A percentile compares a stretch with the other conserved stretches of the same genome.
Conservation (phyloP, 2,888 invertebrate species). For the Arrhopalites spinosus region DNA sequence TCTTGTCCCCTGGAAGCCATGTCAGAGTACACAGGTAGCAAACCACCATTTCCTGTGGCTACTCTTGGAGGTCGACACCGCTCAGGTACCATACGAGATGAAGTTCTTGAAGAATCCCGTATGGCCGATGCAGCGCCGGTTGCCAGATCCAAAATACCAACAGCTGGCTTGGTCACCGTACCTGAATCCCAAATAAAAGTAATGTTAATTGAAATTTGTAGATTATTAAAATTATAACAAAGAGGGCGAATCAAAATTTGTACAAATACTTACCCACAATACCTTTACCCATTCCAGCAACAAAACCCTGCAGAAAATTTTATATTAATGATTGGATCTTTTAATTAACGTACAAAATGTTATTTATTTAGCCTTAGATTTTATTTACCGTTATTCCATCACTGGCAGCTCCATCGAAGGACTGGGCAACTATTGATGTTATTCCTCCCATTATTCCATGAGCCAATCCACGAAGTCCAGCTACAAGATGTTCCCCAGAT, state of each 20-base stretch:
- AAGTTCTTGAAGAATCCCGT: constrained; percentile 69
- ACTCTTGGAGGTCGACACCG: constrained; percentile 75
- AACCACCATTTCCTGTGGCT: constrained; percentile 77
- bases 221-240: no score
- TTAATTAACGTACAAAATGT: no score
- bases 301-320: constrained; percentile 73
- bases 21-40: constrained; percentile 79
- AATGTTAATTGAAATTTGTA: no score
- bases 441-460: constrained; percentile 90
- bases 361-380: no score
- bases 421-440: constrained; percentile 87
- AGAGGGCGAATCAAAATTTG: no score
- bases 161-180: constrained; percentile 93
- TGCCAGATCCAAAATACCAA: constrained; percentile 92
- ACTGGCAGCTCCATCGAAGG: constrained; percentile 83
- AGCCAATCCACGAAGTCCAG: constrained; percentile 92
- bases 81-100: constrained; percentile 70
- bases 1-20: constrained; percentile 81
- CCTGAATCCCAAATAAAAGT: no score
- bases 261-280: no score
- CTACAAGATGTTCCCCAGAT: constrained; percentile 79
- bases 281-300: constrained; percentile 89
- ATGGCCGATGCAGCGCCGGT: constrained; percentile 92
- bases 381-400: constrained; percentile 82
- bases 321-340: no score